phyloP scores from a whole-genome alignment of 2,113 vertebrate species.

The Pachypanchax playfairii region DNA sequence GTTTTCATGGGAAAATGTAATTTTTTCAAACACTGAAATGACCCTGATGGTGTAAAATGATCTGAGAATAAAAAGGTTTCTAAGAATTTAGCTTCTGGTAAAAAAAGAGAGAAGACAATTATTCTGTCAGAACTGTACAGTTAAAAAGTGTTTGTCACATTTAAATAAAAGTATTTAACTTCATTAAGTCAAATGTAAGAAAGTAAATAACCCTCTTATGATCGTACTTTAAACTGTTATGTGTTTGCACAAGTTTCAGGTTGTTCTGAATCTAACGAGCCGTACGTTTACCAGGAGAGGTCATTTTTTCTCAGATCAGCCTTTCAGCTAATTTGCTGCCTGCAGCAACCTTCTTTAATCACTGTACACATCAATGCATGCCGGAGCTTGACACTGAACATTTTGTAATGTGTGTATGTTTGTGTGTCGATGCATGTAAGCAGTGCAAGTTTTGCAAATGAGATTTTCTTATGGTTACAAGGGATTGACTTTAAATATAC shows the following conservation, averaged over 20 bases:
- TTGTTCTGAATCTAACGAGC: too few relatives aligned
- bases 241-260: too few relatives aligned
- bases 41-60: background rate
- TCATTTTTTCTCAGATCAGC: constrained; percentile 44
- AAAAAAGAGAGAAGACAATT: background rate
- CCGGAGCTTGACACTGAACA: constrained; percentile 44
- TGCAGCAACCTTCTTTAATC: constrained; percentile 44
- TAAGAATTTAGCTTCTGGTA: background rate
- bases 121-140: background rate
- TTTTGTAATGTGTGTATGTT: constrained; percentile 17
- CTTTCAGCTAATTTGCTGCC: constrained; percentile 49
- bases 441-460: background rate
- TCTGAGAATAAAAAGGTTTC: background rate
- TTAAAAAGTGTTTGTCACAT: background rate
- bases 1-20: background rate
- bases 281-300: constrained; percentile 28
- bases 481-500: constrained; percentile 56
- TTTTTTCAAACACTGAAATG: background rate
- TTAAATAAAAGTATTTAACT: too few relatives aligned
- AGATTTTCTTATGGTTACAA: constrained; percentile 54
- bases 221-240: too few relatives aligned
- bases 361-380: constrained; percentile 49
- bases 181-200: too few relatives aligned
- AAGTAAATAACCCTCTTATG: too few relatives aligned
- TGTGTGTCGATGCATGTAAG: constrained; percentile 15